These are phyloP conservation scores for silkworm (Bombyx mori) DNA, from an alignment of 1,140 invertebrate species.

Conservation along the genomic window ASM3026992v2 NC_085129.1:7557001-7557500, in stretches of 20 bases:
- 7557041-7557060: conserved; percentile 53
- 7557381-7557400: conserved; percentile 51
- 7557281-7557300: conserved; percentile 51
- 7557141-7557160: conserved; percentile 43
- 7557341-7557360: not conserved
- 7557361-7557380: conserved; percentile 58
- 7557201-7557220: conserved; percentile 32
- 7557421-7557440: conserved; percentile 14
- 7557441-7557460: conserved; percentile 16
- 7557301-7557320: conserved; percentile 14
- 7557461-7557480: conserved; percentile 19
- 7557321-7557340: conserved; percentile 1
- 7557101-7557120: conserved; percentile 59
- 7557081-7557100: conserved; percentile 52
- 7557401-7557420: conserved; percentile 47
- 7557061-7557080: conserved; percentile 43
- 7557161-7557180: conserved; percentile 40
- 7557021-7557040: conserved; percentile 59
- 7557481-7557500: conserved; percentile 28
- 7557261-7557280: conserved; percentile 45
- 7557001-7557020: conserved; percentile 52
- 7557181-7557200: conserved; percentile 37
- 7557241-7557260: conserved; percentile 37
- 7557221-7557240: conserved; percentile 58
- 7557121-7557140: conserved; percentile 59